Percentiles rank a stretch among this genome's conserved stretches.
These are phyloP conservation scores for Toxotes lorentzi DNA, from an alignment of 2,797 vertebrate genomes.

Conservation along the genomic window DNA sequence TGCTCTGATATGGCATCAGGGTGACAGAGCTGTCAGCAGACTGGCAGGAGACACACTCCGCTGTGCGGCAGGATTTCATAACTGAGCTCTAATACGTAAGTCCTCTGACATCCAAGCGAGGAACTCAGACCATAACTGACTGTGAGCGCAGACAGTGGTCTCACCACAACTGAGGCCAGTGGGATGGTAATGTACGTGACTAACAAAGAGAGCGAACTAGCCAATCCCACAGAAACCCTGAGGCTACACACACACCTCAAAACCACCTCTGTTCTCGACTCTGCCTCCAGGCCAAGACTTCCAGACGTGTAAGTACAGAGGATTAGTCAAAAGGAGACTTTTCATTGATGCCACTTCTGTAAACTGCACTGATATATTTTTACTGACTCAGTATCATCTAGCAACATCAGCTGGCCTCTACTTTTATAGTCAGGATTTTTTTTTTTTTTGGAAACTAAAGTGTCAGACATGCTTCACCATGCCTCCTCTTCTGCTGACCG, in stretches of 20 bases:
- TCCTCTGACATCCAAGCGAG: neutral
- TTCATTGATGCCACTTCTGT: constrained; percentile 26
- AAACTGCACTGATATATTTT: constrained; percentile 22
- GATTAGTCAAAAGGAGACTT: constrained; percentile 51
- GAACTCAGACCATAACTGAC: constrained; percentile 20
- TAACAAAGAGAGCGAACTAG: constrained; percentile 57
- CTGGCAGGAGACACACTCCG: neutral
- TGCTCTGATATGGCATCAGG: neutral
- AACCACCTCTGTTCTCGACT: constrained; percentile 33
- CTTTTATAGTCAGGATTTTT: constrained; percentile 3
- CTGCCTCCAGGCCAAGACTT: constrained; percentile 53
- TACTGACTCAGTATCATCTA: constrained; percentile 34
- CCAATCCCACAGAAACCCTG: constrained; percentile 16
- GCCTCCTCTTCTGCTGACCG: constrained; percentile 8
- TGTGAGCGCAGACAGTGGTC: constrained; percentile 44
- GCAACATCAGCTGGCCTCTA: constrained; percentile 8
- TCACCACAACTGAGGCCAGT: constrained; percentile 38
- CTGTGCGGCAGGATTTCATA: too few species aligned
- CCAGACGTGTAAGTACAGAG: constrained; percentile 73
- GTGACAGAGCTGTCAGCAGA: neutral
- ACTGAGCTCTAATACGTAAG: neutral
- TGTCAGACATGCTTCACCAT: constrained; percentile 3
- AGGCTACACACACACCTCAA: constrained; percentile 38
- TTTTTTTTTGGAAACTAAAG: neutral
- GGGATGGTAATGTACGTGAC: constrained; percentile 50